Evolutionary conservation across 1,140 invertebrate species (phyloP).

Genomic region (Ridgeia piscesae): DNA sequence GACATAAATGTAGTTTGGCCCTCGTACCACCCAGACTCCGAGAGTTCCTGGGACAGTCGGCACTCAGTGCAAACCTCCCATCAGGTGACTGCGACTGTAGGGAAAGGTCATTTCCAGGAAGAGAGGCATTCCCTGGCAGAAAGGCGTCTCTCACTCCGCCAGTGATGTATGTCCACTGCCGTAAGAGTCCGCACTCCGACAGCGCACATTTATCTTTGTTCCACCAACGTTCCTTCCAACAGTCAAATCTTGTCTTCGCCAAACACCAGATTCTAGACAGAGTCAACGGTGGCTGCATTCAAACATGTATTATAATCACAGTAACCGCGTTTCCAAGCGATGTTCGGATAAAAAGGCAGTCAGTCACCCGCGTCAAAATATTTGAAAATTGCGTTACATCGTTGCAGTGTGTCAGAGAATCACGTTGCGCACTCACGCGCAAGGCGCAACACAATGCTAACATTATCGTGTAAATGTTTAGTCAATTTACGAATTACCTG

Average conservation of each 20-base stretch:
- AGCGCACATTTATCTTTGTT: not conserved
- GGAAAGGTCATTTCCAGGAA: not conserved
- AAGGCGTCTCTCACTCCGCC: not conserved
- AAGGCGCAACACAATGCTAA: too few relatives aligned
- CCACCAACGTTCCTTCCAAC: not conserved
- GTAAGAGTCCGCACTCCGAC: not conserved
- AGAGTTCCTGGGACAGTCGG: not conserved
- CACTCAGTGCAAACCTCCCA: not conserved
- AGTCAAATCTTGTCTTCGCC: not conserved
- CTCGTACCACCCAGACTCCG: too few relatives aligned
- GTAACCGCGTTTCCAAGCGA: too few relatives aligned
- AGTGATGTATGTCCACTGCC: not conserved
- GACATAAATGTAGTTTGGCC: too few relatives aligned
- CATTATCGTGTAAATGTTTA: too few relatives aligned
- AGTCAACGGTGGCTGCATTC: not conserved
- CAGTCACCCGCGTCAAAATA: too few relatives aligned
- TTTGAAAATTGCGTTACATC: too few relatives aligned
- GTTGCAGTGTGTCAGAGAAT: too few relatives aligned
- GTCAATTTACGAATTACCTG: too few relatives aligned
- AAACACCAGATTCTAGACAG: not conserved
- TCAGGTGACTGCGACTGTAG: not conserved
- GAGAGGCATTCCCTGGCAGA: not conserved
- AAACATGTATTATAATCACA: not conserved
- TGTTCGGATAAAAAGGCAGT: too few relatives aligned
- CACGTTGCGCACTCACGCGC: too few relatives aligned